Evolutionary conservation across 2,888 invertebrate genomes (phyloP), one percentile per base, ranked within the genome.

Genomic region (Spisula subtruncata): DNA sequence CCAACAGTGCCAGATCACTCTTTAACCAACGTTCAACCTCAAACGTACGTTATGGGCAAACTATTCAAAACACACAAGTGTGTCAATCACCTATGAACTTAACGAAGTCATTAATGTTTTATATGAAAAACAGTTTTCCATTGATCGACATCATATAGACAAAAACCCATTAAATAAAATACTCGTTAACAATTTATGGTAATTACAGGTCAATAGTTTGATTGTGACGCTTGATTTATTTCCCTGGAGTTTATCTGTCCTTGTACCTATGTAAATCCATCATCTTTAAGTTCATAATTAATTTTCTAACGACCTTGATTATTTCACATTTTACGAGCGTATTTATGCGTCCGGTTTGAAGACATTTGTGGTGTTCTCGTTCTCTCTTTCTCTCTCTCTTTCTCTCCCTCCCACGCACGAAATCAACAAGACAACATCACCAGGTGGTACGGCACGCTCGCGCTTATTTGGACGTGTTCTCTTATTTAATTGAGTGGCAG

Each of bases 111-210:
- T 51, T 14, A 16, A 51, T 51, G 41, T 51, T 51, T 51, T 51
- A 51, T 51, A 51, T 51, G 51, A 51, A 51, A 41, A 51, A 12
- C 51, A 51, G 5, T 51, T 51, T 41, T 41, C n/a, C 48, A 51
- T 51, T 51, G 51, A 51, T 51, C 51, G 51, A 51, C 51, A 12
- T 51, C 51, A 51, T 51, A 16, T 51, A 51, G 25, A 66, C n/a
- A 66, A 66, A 51, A 25, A 66, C 60, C n/a, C 60, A 25, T 66
- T 25, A n/a, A 66, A 66, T 66, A 5, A 66, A 66, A 66, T n/a
- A 25, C n/a, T 20, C n/a, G 25, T 66, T 25, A 66, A 20, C 60
- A n/a, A 66, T 12, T 5, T 66, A n/a, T 5, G n/a, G n/a, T 66
- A 12, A 66, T 66, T 25, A 10, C 10, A 25, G 60, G 60, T 66